Evolutionary conservation across 1,140 invertebrate genomes (phyloP), one percentile per base, ranked within the genome.

Genomic region (Galleria mellonella): DNA sequence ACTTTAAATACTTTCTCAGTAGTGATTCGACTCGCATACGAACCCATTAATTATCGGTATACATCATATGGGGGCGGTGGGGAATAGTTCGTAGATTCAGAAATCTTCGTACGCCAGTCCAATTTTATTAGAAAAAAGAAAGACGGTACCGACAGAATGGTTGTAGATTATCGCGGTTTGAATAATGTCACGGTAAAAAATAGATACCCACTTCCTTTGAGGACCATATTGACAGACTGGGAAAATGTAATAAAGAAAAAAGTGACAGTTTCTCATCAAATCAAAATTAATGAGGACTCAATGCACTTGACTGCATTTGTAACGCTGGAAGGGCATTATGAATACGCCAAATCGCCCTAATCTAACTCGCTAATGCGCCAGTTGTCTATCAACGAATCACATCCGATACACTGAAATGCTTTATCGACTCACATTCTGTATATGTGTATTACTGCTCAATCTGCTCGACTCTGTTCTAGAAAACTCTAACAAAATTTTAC

Each of bases 311-410:
- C 75, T 12, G 71, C 62, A 0, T 82, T 83, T 45, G 62, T 79
- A 6, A 82, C 71, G 0, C 73, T 59, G 0, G 67, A 73, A 38
- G 62, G 41, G 0, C 72, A 71, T 30, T 89, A 86, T 46, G 83
- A 87, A 47, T 88, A 63, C 44, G 39, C 51, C 0, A 51, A 64
- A 41, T 61, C 87, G 50, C 85, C 81, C n/a, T 88, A 87, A 55
- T 87, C 87, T 10, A 50, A 88, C 2, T 56, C n/a, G n/a, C 49
- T 5, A 86, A 82, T 52, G 63, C 81, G 0, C 72, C 86, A 0
- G 47, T 69, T n/a, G 65, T 71, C 2, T 88, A 88, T 23, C 32
- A 32, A 32, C 1, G 32, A 29, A 47, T 47, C n/a, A 47, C 47
- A 31, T 27, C 36, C 1, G 38, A 44, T 1, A 55, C 43, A 0